Base-by-base conservation (phyloP, 2,113 vertebrate genomes). In the Lophius piscatorius region DNA sequence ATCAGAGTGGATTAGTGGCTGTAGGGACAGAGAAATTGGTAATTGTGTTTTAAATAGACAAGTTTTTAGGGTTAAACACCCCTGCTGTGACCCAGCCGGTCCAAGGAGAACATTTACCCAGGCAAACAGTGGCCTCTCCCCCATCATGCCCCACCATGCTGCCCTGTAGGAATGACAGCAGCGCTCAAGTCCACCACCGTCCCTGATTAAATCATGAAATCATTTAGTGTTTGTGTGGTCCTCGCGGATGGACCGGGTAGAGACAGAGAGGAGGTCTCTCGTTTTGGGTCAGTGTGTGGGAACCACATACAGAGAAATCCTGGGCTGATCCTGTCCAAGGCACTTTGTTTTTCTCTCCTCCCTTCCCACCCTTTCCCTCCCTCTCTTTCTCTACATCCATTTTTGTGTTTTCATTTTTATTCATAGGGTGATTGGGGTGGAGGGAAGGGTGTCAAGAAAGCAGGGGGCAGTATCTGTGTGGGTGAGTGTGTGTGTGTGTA, bases 191-290 rank as follows among this genome's bases (percentile, higher is more conserved):
- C 23, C 58, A 29, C 39, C 65, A 64, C 44, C 58, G 4, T 70
- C 52, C 44, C 1, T 76, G 68, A 85, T 81, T 81, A 84, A 83
- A 81, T 81, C 62, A 39, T 59, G 74, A 70, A 78, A 87, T 77
- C 65, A 44, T 63, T 81, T n/a, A 93, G 93, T 94, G 91, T 95
- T 95, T 98, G 95, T 98, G 96, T 97, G 95, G 94, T 95, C 94
- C 90, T 13, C 88, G 83, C 90, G 69, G 78, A 81, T 67, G 78
- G 64, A 56, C 57, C 5, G 33, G 29, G 39, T 12, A 34, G 39
- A 61, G 63, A 79, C 57, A 63, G 50, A 70, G 73, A 68, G 75
- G 67, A 79, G 59, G 78, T 42, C 49, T 59, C 58, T 75, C 68
- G 85, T 63, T 10, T 70, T 55, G 90, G 93, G 91, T 94, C 93